Percentiles rank a stretch among this genome's conserved stretches.
Evolutionary conservation across 2,113 vertebrate species (phyloP).

Genomic region (Ondatra zibethicus): DNA sequence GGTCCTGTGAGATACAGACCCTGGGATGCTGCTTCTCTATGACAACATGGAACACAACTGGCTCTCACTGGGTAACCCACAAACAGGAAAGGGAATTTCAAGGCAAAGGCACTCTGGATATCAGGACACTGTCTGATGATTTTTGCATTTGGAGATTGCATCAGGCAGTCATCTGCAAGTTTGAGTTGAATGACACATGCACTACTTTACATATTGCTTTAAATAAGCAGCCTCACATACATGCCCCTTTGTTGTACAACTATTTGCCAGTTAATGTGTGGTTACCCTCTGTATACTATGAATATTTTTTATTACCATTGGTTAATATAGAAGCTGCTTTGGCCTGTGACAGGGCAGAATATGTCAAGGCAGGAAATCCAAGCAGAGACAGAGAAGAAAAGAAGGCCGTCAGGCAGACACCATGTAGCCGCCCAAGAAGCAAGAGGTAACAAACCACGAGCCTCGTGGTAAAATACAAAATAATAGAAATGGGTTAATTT

Average conservation of each 20-base stretch:
- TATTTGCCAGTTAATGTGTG: background rate
- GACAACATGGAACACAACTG: background rate
- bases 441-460: no score
- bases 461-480: no score
- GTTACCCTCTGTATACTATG: no score
- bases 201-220: background rate
- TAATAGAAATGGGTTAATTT: no score
- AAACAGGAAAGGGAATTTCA: background rate
- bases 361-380: no score
- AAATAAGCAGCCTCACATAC: background rate
- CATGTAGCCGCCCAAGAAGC: no score
- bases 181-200: background rate
- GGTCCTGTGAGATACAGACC: background rate
- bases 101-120: background rate
- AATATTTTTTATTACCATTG: no score
- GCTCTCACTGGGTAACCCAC: background rate
- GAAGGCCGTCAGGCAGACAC: no score
- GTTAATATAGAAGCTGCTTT: no score
- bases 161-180: background rate
- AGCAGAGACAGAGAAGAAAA: no score
- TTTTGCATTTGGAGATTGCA: background rate
- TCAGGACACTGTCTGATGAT: background rate
- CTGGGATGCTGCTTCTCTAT: no score
- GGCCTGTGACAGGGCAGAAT: no score
- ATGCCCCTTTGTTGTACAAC: background rate